Conservation (phyloP, 2,797 vertebrate genomes). For the Tapirus indicus region DNA sequence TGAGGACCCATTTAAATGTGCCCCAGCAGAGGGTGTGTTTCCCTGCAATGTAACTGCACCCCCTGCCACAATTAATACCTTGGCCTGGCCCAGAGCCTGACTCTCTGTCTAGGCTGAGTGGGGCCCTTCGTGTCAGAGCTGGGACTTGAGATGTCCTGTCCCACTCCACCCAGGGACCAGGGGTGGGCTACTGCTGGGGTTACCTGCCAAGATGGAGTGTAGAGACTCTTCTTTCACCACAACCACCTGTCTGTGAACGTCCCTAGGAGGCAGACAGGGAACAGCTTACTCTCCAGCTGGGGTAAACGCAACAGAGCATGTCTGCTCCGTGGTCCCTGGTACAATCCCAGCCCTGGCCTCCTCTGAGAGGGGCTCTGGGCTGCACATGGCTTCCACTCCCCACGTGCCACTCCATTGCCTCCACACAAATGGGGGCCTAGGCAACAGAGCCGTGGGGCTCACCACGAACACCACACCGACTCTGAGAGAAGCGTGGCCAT, state of each 20-base stretch:
- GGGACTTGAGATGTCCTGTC: not conserved
- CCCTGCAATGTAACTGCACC: not conserved
- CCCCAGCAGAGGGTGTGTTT: not conserved
- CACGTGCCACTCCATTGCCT: not conserved
- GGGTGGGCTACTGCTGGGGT: not conserved
- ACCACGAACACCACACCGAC: not conserved
- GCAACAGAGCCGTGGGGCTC: not conserved
- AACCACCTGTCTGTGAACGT: constrained; percentile 94
- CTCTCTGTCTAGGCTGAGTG: not conserved
- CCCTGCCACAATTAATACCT: not conserved
- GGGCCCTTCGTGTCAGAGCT: not conserved
- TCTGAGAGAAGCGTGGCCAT: not conserved
- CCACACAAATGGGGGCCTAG: not conserved
- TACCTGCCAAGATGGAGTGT: constrained; percentile 95
- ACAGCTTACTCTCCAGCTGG: constrained; percentile 50
- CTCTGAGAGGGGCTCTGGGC: not conserved
- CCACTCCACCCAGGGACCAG: not conserved
- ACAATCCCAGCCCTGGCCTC: not conserved
- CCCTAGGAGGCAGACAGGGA: constrained; percentile 88
- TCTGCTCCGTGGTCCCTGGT: not conserved
- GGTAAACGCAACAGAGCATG: not conserved
- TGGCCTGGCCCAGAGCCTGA: not conserved
- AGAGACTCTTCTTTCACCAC: constrained; percentile 97
- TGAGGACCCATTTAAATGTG: not conserved
- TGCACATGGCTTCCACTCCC: not conserved